These are phyloP conservation scores for Plumapathes pennacea DNA, from an alignment of 92 coral and sea anemone genomes.

Conservation along the genomic window DNA sequence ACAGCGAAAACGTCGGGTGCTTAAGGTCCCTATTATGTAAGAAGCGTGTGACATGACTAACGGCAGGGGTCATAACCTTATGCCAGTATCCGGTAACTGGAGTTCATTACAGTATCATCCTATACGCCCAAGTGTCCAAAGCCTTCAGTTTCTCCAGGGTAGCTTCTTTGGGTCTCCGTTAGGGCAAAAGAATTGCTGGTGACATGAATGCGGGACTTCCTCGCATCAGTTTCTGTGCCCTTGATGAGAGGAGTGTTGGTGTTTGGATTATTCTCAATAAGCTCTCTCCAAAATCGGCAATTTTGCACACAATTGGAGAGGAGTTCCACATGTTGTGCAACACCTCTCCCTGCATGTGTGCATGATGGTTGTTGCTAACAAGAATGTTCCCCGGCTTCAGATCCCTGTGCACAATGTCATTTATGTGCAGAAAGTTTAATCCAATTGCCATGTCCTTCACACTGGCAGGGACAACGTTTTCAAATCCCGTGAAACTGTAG, in stretches of 20 bases:
- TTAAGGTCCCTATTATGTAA: no score
- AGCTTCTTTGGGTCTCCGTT: no score
- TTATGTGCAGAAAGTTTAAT: conserved; percentile 5
- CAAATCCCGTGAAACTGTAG: conserved; percentile 23
- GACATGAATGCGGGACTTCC: conserved; percentile 37
- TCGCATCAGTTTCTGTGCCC: conserved; percentile 13
- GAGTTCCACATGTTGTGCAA: conserved; percentile 16
- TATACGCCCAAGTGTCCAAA: no score
- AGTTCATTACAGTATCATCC: no score
- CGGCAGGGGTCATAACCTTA: no score
- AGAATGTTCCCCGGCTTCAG: conserved; percentile 12
- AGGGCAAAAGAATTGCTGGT: conserved; percentile 19
- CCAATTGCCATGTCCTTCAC: conserved; percentile 11
- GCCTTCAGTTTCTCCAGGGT: no score
- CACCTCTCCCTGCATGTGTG: conserved; percentile 17
- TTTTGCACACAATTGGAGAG: conserved; percentile 17
- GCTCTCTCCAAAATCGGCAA: conserved; percentile 27
- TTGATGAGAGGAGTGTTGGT: conserved; percentile 16
- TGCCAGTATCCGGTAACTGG: no score
- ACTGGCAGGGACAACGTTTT: conserved; percentile 20
- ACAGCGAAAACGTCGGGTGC: no score
- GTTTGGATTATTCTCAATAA: conserved; percentile 15
- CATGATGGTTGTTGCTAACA: conserved; percentile 7
- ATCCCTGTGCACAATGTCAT: conserved; percentile 19
- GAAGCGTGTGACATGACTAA: no score